Conservation (phyloP, 2,888 invertebrate genomes). For the Agrochola macilenta region DNA sequence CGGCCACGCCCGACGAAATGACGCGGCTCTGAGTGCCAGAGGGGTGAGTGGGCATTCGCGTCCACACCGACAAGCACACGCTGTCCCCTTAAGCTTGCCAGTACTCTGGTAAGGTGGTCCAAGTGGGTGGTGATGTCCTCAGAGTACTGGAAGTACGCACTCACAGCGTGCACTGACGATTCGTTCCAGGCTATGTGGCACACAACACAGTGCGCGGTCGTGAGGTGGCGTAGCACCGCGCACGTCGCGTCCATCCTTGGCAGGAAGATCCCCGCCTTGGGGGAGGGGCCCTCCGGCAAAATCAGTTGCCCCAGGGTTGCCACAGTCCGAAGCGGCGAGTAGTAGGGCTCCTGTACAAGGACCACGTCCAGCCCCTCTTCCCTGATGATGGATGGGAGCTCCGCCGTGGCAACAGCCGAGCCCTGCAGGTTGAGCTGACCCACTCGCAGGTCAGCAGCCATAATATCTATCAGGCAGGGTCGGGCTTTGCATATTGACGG, state of each 20-base stretch:
- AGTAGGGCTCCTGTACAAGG: too few species aligned
- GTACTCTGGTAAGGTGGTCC: constrained; percentile 41
- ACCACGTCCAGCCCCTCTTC: too few species aligned
- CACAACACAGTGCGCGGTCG: constrained; percentile 45
- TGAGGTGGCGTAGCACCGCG: constrained; percentile 52
- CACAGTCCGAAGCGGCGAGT: fast-evolving
- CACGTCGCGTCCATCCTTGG: constrained; percentile 5
- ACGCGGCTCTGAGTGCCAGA: constrained; percentile 54
- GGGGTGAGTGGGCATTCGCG: constrained; percentile 65
- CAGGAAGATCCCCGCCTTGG: too few species aligned
- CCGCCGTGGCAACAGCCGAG: too few species aligned
- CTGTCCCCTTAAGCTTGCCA: constrained; percentile 24
- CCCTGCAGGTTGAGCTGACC: too few species aligned
- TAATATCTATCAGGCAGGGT: too few species aligned
- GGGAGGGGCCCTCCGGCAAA: too few species aligned
- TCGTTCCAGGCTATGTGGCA: neutral
- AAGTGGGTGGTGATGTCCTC: neutral
- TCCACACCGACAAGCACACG: constrained; percentile 44
- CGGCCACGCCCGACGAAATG: constrained; percentile 55
- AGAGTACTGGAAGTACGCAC: constrained; percentile 30
- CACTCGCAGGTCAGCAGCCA: too few species aligned
- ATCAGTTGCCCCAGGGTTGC: too few species aligned
- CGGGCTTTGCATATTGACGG: too few species aligned
- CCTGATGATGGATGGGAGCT: fast-evolving
- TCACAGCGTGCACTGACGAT: fast-evolving